These are phyloP conservation scores for Caenorhabditis doughertyi DNA, from an alignment of 2,888 invertebrate species.

Conservation along the genomic window DNA sequence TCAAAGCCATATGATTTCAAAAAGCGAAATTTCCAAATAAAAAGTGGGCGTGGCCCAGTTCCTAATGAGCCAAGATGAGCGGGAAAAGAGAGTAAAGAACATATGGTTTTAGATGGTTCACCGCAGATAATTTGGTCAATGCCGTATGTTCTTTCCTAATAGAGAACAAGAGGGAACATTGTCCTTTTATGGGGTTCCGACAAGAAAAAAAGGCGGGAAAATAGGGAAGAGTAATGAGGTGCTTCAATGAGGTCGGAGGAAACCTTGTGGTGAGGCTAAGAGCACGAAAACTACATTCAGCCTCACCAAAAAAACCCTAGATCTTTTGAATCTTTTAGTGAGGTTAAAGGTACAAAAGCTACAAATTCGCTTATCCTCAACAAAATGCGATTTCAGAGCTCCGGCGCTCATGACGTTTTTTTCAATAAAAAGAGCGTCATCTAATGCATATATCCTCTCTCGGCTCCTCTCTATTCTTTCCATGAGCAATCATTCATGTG, in stretches of 20 bases:
- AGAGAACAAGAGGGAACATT: not conserved
- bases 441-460: not conserved
- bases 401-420: too few species aligned
- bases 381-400: too few species aligned
- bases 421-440: too few species aligned
- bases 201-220: not conserved
- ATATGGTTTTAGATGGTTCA: constrained; percentile 6
- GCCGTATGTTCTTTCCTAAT: too few species aligned
- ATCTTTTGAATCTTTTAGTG: too few species aligned
- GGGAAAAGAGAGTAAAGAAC: not conserved
- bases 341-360: too few species aligned
- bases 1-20: too few species aligned
- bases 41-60: not conserved
- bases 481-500: constrained; percentile 48
- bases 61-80: not conserved
- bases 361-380: too few species aligned
- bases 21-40: not conserved
- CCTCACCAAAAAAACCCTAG: too few species aligned
- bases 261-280: not conserved
- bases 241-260: too few species aligned
- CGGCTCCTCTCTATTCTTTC: not conserved
- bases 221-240: too few species aligned
- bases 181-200: not conserved
- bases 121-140: not conserved
- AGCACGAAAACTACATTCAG: too few species aligned